Evolutionary conservation across 35 echinoderm and acorn worm species (phyloP).

Genomic region (Ptychodera flava): DNA sequence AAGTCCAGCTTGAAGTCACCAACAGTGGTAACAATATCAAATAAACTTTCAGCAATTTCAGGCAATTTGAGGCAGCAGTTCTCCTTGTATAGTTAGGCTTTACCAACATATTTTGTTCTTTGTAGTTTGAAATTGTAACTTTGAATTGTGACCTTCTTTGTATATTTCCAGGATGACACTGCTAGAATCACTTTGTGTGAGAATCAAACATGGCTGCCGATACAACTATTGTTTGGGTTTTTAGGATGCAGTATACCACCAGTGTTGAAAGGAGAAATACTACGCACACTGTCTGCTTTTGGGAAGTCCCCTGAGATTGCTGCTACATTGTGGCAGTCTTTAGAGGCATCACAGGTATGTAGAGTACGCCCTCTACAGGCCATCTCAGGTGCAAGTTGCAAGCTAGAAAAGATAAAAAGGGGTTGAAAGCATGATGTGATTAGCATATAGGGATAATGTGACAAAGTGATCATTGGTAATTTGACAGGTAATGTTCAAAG

Average conservation of each 20-base stretch:
- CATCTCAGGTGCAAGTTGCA: too few species aligned
- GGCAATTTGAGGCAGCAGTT: too few species aligned
- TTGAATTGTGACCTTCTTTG: constrained; percentile 61
- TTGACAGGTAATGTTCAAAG: not conserved
- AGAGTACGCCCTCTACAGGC: too few species aligned
- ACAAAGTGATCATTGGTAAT: not conserved
- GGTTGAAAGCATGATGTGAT: too few species aligned
- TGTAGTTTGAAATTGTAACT: too few species aligned
- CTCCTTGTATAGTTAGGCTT: too few species aligned
- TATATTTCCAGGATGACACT: constrained; percentile 77
- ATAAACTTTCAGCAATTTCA: too few species aligned
- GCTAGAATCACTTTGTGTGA: constrained; percentile 72
- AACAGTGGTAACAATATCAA: too few species aligned
- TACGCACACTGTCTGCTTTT: constrained; percentile 64
- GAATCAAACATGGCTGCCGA: constrained; percentile 90
- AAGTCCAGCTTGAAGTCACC: too few species aligned
- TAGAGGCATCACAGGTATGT: constrained; percentile 90
- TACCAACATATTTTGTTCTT: too few species aligned
- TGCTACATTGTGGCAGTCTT: constrained; percentile 73
- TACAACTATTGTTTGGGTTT: constrained; percentile 70
- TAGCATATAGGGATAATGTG: too few species aligned
- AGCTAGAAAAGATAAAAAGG: too few species aligned
- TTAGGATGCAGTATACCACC: constrained; percentile 84
- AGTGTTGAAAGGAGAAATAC: constrained; percentile 74
- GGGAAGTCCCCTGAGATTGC: constrained; percentile 84